Percentiles rank a stretch among this genome's conserved stretches.
Conservation (phyloP, 2,113 vertebrate species). For the Stomatorhinus ivindoensis region DNA sequence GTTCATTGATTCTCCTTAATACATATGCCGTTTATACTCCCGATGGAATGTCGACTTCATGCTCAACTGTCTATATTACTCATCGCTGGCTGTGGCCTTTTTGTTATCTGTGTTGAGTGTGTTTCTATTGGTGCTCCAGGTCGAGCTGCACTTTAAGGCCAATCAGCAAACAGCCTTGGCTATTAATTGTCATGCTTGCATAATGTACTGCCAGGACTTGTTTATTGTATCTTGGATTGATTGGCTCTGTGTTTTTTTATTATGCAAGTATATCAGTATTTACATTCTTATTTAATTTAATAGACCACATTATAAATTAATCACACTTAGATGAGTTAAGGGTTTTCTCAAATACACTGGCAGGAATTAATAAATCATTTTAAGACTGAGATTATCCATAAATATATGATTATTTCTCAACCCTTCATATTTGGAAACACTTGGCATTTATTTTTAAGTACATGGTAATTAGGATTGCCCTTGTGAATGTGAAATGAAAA, state of each 20-base stretch:
- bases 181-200: background rate
- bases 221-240: background rate
- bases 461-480: background rate
- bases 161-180: background rate
- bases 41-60: background rate
- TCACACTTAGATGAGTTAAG: background rate
- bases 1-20: constrained; percentile 5
- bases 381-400: background rate
- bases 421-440: background rate
- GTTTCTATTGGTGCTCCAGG: background rate
- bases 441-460: background rate
- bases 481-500: background rate
- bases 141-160: background rate
- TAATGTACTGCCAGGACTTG: background rate
- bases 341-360: background rate
- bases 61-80: background rate
- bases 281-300: background rate
- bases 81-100: background rate
- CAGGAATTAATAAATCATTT: background rate
- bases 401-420: background rate
- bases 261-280: background rate
- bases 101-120: background rate
- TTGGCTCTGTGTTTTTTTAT: background rate
- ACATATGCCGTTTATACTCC: background rate
- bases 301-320: background rate